Conservation (phyloP, 1,140 invertebrate genomes). For the Tetramorium parvispinum region DNA sequence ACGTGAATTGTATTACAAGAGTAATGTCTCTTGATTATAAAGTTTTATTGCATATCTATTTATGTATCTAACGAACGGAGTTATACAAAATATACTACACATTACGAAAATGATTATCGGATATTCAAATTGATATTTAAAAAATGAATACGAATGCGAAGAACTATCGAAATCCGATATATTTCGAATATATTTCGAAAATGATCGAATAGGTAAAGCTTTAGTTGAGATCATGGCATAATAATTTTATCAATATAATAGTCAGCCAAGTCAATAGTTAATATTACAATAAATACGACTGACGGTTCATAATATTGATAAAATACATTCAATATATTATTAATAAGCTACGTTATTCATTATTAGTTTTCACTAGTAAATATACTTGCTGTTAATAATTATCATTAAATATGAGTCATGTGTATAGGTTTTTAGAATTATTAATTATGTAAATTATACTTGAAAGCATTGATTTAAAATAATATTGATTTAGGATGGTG, state of each 20-base stretch:
- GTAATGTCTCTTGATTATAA: background rate
- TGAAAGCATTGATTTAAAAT: background rate
- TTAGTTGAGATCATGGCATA: background rate
- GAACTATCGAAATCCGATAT: constrained; percentile 43
- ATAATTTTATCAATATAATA: background rate
- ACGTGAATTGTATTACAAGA: background rate
- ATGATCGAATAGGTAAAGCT: background rate
- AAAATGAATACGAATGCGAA: constrained; percentile 18
- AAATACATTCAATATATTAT: constrained; percentile 4
- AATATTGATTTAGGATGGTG: background rate
- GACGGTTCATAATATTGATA: constrained; percentile 19
- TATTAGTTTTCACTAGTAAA: constrained; percentile 9
- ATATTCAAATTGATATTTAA: constrained; percentile 8
- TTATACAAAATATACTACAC: background rate
- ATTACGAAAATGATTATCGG: constrained; percentile 6
- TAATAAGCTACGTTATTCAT: background rate
- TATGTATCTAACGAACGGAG: background rate
- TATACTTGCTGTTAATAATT: constrained; percentile 6
- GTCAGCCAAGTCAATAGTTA: background rate
- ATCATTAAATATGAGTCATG: background rate
- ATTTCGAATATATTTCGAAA: constrained; percentile 3
- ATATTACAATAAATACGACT: background rate
- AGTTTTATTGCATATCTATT: background rate
- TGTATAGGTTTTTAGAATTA: background rate
- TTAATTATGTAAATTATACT: background rate